Base-by-base conservation (phyloP, 2,113 vertebrate genomes). In the Elachura formosa region DNA sequence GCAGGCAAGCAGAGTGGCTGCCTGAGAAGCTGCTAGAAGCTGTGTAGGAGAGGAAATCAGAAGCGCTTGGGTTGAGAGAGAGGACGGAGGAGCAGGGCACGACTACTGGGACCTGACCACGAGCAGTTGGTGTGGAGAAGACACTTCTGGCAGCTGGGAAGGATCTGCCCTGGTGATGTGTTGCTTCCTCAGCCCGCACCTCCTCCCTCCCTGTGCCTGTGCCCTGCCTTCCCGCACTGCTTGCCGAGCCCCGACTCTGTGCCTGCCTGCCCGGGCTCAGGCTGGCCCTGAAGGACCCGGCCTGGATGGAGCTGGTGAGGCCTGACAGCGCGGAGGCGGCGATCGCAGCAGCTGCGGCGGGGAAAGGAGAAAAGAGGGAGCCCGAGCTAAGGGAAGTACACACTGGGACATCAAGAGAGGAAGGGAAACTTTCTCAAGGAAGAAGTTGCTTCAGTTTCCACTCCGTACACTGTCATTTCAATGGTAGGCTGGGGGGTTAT, bases 281-380 rank as follows among this genome's bases (percentile, higher is more conserved):
- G 2, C 9, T 25, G 46, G 21, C 15, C 22, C 2, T 17, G 34
- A 33, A n/a, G 25, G 9, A 3, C 1, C 2, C 2, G 14, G 23
- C 3, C 40, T 48, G 72, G 16, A 31, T 5, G 83, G 16, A 24
- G 41, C 24, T 33, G 19, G 19, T 0, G 3, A 31, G 52, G 38
- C 29, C 40, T 2, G 6, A 48, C 7, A 10, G 17, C 0, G 0
- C 25, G 5, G 24, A 10, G 25, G 5, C 0, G 6, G 22, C 72
- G 8, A 14, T 24, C 1, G 41, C 43, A 12, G 41, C 38, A 69
- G 51, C 46, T 34, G 25, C 2, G 0, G 26, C 9, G 21, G 10
- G 19, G 14, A 14, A n/a, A n/a, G 40, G 9, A 73, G 54, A 28
- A 31, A 29, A 46, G 45, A 33, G 40, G 22, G 28, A 68, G 9